A percentile compares a stretch with the other conserved stretches of the same genome.
phyloP scores from a whole-genome alignment of 2,888 invertebrate genomes.

The Alloplasta piceator region DNA sequence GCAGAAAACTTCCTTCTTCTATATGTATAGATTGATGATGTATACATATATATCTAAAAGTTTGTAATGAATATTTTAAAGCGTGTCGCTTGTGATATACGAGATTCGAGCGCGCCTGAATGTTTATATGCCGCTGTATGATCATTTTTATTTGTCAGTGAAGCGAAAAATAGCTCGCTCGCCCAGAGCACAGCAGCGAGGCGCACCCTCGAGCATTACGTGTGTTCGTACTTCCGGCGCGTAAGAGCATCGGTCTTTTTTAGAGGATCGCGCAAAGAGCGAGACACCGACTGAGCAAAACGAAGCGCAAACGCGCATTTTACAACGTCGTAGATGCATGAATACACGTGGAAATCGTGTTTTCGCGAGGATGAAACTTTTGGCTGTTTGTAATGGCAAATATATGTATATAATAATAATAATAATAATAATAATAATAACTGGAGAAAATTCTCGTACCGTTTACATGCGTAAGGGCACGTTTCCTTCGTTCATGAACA shows the following conservation, averaged over 20 bases:
- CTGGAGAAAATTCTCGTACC: constrained; percentile 28
- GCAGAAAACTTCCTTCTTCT: no score
- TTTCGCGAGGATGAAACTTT: no score
- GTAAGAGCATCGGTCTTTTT: constrained; percentile 10
- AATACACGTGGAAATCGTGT: neutral
- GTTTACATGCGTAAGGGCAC: constrained; percentile 69
- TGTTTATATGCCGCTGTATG: constrained; percentile 65
- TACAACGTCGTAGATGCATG: constrained; percentile 17
- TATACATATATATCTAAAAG: neutral
- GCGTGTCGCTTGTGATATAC: constrained; percentile 3
- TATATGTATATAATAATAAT: constrained; percentile 17
- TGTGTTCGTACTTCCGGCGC: constrained; percentile 66
- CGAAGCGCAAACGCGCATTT: constrained; percentile 56
- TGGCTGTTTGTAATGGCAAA: constrained; percentile 10
- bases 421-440: neutral
- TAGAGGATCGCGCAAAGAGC: constrained; percentile 41
- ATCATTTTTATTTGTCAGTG: constrained; percentile 82
- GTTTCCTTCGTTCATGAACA: constrained; percentile 77
- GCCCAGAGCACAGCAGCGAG: constrained; percentile 56
- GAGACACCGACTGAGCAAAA: constrained; percentile 37
- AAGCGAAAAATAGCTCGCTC: constrained; percentile 80
- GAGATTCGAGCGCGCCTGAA: constrained; percentile 47
- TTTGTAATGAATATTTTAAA: constrained; percentile 48
- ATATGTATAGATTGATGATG: no score
- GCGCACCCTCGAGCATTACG: constrained; percentile 75